A percentile compares a stretch with the other conserved stretches of the same genome.
These are phyloP conservation scores for Zaprionus ornatus DNA, from an alignment of 1,140 invertebrate genomes.

Conservation along the genomic window DNA sequence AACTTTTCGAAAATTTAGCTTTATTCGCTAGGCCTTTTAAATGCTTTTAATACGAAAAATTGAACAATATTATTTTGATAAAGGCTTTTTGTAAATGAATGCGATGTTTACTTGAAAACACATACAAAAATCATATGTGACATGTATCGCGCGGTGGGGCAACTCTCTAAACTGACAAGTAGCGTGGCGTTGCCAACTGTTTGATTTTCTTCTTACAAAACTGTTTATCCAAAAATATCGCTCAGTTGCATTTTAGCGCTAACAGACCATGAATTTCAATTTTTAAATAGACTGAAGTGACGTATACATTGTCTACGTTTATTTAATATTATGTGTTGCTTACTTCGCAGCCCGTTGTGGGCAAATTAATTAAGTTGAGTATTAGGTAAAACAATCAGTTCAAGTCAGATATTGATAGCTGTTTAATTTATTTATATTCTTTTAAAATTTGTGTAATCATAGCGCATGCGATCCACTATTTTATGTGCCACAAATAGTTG, in stretches of 20 bases:
- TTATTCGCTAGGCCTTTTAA: background rate
- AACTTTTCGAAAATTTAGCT: constrained; percentile 15
- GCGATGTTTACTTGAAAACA: constrained; percentile 29
- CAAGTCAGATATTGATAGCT: too few species aligned
- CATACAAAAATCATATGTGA: constrained; percentile 44
- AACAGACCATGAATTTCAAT: background rate
- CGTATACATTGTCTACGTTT: background rate
- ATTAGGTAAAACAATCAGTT: too few species aligned
- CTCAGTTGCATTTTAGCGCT: constrained; percentile 16
- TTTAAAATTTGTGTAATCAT: too few species aligned
- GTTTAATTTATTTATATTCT: too few species aligned
- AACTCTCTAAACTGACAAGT: constrained; percentile 40
- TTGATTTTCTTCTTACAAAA: background rate
- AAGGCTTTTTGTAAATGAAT: constrained; percentile 38
- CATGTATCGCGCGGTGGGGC: constrained; percentile 37
- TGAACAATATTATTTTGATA: constrained; percentile 37
- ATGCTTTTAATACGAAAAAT: constrained; percentile 22
- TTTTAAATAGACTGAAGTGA: constrained; percentile 11
- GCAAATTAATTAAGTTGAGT: too few species aligned
- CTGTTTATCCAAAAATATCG: background rate
- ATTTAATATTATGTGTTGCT: constrained; percentile 17
- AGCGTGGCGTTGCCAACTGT: constrained; percentile 37
- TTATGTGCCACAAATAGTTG: too few species aligned
- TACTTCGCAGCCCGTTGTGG: constrained; percentile 22
- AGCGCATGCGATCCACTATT: too few species aligned